Percentiles rank a stretch among this genome's conserved stretches.
phyloP scores from a whole-genome alignment of 1,140 invertebrate species.

The Papilio aristodemus region DNA sequence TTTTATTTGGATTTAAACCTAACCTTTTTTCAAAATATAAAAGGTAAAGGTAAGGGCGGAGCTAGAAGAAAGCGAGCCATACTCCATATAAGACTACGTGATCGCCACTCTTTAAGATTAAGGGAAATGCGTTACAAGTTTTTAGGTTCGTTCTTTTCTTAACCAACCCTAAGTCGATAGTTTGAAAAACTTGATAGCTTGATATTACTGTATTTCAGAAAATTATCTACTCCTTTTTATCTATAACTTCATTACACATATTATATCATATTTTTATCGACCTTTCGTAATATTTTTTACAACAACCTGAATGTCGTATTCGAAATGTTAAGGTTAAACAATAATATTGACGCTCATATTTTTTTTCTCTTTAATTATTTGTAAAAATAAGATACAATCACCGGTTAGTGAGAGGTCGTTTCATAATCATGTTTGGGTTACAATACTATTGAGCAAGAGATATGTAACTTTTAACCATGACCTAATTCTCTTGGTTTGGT shows the following conservation, averaged over 20 bases:
- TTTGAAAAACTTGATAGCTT: too few species aligned
- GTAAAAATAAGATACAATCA: background rate
- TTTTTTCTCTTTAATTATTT: too few species aligned
- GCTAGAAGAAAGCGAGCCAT: too few species aligned
- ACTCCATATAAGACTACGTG: too few species aligned
- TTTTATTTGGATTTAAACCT: too few species aligned
- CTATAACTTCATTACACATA: background rate
- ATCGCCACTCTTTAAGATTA: too few species aligned
- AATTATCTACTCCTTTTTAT: background rate
- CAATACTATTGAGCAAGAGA: background rate
- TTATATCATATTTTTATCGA: background rate
- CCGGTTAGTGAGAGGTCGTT: background rate
- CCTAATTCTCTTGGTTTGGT: background rate
- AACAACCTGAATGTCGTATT: background rate
- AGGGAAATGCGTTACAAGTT: too few species aligned
- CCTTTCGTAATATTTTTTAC: background rate
- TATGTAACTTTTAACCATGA: background rate
- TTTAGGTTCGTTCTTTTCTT: too few species aligned
- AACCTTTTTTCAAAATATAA: too few species aligned
- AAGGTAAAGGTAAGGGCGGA: too few species aligned
- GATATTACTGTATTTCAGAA: too few species aligned
- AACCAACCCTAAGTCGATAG: too few species aligned
- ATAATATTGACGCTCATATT: background rate
- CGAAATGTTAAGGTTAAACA: conserved; percentile 16
- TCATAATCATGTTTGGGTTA: conserved; percentile 9